Conservation (phyloP, 2,797 vertebrate genomes). For the Artibeus lituratus region DNA sequence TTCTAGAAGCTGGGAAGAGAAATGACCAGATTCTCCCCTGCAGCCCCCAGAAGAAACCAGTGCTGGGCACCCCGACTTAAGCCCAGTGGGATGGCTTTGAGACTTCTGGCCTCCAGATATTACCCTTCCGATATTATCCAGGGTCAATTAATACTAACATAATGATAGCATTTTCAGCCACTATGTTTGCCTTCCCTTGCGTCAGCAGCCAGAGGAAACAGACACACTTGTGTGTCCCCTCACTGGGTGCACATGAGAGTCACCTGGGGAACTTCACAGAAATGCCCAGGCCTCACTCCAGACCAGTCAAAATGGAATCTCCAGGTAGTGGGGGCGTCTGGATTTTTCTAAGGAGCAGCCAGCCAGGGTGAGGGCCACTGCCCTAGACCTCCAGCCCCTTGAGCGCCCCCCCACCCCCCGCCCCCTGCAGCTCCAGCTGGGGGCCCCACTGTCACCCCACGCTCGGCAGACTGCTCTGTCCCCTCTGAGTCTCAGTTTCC, state of each 20-base stretch:
- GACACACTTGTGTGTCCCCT: neutral
- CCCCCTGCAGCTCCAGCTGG: neutral
- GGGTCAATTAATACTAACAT: no score
- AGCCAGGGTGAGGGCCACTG: neutral
- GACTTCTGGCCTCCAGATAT: neutral
- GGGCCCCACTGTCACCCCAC: neutral
- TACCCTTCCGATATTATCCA: neutral
- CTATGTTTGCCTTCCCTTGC: neutral
- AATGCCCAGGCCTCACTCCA: neutral
- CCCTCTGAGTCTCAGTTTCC: neutral
- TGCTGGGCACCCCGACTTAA: neutral
- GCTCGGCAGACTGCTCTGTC: neutral
- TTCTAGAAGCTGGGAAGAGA: neutral
- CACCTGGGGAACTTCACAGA: no score
- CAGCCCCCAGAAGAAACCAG: neutral
- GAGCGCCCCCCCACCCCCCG: accelerated
- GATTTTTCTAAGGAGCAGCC: neutral
- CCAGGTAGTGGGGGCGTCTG: neutral
- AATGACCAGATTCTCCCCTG: neutral
- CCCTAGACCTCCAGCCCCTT: neutral
- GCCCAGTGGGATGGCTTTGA: neutral
- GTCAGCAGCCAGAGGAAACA: neutral
- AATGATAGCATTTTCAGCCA: neutral
- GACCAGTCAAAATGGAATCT: no score
- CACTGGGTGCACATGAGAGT: neutral